Evolutionary conservation across 2,888 invertebrate species (phyloP), one percentile per base, ranked within the genome.

Genomic region (Acleris emargana): DNA sequence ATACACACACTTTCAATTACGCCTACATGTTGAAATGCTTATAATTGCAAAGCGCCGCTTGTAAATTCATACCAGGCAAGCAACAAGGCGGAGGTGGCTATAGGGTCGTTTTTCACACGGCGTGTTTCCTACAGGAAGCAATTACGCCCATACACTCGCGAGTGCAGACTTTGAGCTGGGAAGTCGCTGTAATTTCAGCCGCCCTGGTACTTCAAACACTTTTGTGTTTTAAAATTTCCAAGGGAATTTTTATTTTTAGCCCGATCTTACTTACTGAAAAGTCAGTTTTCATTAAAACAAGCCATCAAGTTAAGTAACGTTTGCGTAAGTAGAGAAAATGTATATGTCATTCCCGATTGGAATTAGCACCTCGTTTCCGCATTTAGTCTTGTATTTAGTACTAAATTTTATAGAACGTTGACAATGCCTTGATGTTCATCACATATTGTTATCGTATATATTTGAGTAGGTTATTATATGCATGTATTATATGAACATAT

Each of bases 61-160:
- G 69, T 71, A 76, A 81, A 81, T 84, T 79, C 60, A 54, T 67
- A 62, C 58, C 62, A 62, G 67, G 58, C 58, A 17, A 67, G 67
- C 76, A 77, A 78, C 77, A 77, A 75, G 74, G 79, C 73, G 73
- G 68, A 62, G 73, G 73, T 75, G 72, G 77, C 25, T 45, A n/a
- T n/a, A 49, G 67, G 72, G 73, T 75, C 73, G 77, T 82, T 82
- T 83, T 84, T 82, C 82, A 84, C 83, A 81, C 82, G 80, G 77
- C 79, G 77, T 73, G 77, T 80, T 84, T 79, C 80, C 81, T 81
- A 77, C 80, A 83, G 88, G 86, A 77, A 76, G 76, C 74, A 77
- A 78, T 78, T 78, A 78, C 72, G 70, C 64, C 68, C 62, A 49
- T 67, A 54, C 20, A 66, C 66, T 47, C 55, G 51, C 52, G 45